Percentiles rank a stretch among this genome's conserved stretches.
These are phyloP conservation scores for Oreonectes daqikongensis DNA, from an alignment of 2,797 vertebrate species.

Conservation along the genomic window DNA sequence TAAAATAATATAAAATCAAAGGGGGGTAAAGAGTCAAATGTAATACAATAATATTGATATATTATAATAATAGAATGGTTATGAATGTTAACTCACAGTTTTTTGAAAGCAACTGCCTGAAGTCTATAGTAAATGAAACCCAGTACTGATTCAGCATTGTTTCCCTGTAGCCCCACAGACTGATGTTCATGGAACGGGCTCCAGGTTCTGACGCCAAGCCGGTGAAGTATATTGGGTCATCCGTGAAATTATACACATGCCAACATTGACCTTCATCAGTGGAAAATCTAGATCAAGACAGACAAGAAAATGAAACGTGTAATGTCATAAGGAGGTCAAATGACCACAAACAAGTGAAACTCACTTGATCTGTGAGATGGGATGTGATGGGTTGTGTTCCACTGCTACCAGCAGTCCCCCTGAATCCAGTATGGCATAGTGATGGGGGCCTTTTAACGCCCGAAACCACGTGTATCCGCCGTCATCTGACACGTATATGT, in stretches of 20 bases:
- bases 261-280: constrained; percentile 98
- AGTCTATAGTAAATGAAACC: constrained; percentile 93
- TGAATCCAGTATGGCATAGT: constrained; percentile 92
- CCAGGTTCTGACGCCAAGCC: constrained; percentile 92
- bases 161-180: constrained; percentile 90
- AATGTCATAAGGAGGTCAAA: not conserved
- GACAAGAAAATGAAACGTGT: not conserved
- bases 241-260: constrained; percentile 81
- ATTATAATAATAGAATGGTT: not conserved
- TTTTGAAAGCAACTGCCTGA: constrained; percentile 85
- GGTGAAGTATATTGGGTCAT: constrained; percentile 85
- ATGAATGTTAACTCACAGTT: constrained; percentile 79
- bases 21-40: too few relatives aligned
- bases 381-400: constrained; percentile 77
- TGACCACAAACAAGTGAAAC: constrained; percentile 41
- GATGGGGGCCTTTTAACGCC: constrained; percentile 88
- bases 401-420: constrained; percentile 92
- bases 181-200: constrained; percentile 91
- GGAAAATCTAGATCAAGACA: constrained; percentile 81
- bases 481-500: constrained; percentile 93
- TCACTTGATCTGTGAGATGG: constrained; percentile 86
- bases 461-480: constrained; percentile 91
- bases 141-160: constrained; percentile 80
- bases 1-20: too few relatives aligned
- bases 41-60: too few relatives aligned